Evolutionary conservation across 1,140 invertebrate genomes (phyloP).

Genomic region (Eumeta japonica): DNA sequence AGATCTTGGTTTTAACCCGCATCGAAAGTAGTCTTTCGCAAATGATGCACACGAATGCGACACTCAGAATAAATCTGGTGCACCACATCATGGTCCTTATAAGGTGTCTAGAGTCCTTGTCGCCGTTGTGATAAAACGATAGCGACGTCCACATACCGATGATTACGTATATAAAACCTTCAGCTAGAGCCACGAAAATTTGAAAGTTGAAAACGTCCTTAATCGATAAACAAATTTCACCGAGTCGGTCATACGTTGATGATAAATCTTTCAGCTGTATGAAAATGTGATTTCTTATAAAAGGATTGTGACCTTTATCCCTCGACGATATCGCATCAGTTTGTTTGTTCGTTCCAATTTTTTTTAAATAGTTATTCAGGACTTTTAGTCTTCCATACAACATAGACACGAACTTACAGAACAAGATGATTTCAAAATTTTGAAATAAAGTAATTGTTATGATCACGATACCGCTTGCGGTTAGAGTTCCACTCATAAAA

Average conservation of each 20-base stretch:
- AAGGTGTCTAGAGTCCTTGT: slow-evolving; percentile 9
- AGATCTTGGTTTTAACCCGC: slow-evolving; percentile 21
- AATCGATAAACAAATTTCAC: slow-evolving; percentile 20
- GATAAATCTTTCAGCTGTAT: slow-evolving; percentile 28
- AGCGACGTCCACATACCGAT: slow-evolving; percentile 30
- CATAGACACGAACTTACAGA: too few species aligned
- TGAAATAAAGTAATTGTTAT: too few species aligned
- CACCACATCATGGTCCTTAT: slow-evolving; percentile 22
- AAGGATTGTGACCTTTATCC: too few species aligned
- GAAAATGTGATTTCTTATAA: slow-evolving; percentile 12
- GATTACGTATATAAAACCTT: slow-evolving; percentile 27
- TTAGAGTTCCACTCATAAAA: too few species aligned
- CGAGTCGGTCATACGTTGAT: slow-evolving; percentile 21
- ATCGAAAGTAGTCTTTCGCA: slow-evolving; percentile 23
- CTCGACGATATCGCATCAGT: too few species aligned
- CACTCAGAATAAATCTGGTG: slow-evolving; percentile 18
- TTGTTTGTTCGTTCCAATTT: too few species aligned
- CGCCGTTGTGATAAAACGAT: slow-evolving; percentile 17
- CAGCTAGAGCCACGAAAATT: slow-evolving; percentile 27
- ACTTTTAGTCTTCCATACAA: too few species aligned
- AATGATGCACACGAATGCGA: slow-evolving; percentile 23
- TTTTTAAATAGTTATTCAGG: too few species aligned
- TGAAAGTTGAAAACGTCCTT: slow-evolving; percentile 31
- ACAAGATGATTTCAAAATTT: too few species aligned
- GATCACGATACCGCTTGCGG: too few species aligned